These are phyloP conservation scores for Gavialis gangeticus DNA, from an alignment of 2,113 vertebrate genomes.

Conservation along the genomic window DNA sequence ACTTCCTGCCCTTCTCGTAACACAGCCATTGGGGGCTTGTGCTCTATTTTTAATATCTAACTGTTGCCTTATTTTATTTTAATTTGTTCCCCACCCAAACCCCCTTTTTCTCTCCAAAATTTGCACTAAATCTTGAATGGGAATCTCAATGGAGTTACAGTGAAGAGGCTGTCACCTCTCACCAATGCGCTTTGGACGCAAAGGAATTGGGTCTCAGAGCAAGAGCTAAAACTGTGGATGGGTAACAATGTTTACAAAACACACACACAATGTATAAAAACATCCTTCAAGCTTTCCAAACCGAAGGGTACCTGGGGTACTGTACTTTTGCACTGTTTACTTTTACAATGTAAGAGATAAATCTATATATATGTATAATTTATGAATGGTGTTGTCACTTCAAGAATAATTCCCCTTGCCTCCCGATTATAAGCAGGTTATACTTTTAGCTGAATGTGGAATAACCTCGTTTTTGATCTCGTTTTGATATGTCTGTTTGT, in stretches of 20 bases:
- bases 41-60: conserved; percentile 87
- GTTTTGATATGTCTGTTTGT: conserved; percentile 61
- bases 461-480: conserved; percentile 64
- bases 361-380: conserved; percentile 65
- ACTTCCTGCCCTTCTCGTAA: conserved; percentile 95
- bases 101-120: conserved; percentile 76
- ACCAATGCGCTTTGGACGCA: conserved; percentile 30
- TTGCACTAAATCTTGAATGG: conserved; percentile 89
- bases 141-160: conserved; percentile 53
- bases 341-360: conserved; percentile 78
- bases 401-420: conserved; percentile 24
- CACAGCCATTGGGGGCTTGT: not conserved
- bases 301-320: conserved; percentile 64
- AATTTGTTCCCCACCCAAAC: not conserved
- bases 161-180: conserved; percentile 48
- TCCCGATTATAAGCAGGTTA: conserved; percentile 63
- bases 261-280: conserved; percentile 68
- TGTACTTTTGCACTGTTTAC: conserved; percentile 80
- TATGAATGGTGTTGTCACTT: conserved; percentile 70
- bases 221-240: conserved; percentile 72
- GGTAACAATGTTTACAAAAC: conserved; percentile 83
- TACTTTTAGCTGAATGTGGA: conserved; percentile 77
- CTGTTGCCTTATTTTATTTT: conserved; percentile 90
- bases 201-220: conserved; percentile 48
- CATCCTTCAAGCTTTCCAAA: conserved; percentile 61